A percentile compares a stretch with the other conserved stretches of the same genome.
phyloP scores from a whole-genome alignment of 2,113 vertebrate genomes.

The Aleadryas rufinucha region DNA sequence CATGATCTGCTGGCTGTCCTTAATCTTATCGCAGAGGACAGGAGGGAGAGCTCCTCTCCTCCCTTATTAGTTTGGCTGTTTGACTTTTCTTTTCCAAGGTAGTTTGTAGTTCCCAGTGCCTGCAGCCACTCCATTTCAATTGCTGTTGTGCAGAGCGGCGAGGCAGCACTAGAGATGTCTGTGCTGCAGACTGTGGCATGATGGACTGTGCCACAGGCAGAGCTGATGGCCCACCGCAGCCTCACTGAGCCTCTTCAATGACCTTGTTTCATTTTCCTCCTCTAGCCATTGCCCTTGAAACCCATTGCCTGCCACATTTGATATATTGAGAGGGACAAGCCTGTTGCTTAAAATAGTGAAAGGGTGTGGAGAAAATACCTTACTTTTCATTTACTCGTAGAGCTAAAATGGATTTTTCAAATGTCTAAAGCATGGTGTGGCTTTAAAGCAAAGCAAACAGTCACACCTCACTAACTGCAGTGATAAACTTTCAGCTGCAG shows the following conservation, averaged over 20 bases:
- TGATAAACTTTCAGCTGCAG: neutral
- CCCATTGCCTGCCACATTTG: neutral
- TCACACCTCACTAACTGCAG: conserved; percentile 17
- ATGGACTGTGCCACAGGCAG: neutral
- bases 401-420: conserved; percentile 19
- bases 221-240: neutral
- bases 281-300: neutral
- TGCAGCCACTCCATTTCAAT: neutral
- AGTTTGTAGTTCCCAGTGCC: neutral
- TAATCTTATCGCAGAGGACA: rapidly evolving
- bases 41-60: neutral
- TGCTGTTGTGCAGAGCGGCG: rapidly evolving
- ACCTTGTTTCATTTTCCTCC: neutral
- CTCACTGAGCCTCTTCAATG: rapidly evolving
- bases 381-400: neutral
- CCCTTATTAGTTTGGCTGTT: neutral
- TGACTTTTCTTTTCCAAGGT: neutral
- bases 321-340: neutral
- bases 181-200: rapidly evolving
- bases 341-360: neutral
- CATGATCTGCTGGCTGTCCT: neutral
- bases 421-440: neutral
- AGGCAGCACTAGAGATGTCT: neutral
- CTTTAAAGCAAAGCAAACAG: conserved; percentile 1
- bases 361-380: neutral